Evolutionary conservation across 2,113 vertebrate genomes (phyloP), one percentile per base, ranked within the genome.

Genomic region (Macheiramphus alcinus): DNA sequence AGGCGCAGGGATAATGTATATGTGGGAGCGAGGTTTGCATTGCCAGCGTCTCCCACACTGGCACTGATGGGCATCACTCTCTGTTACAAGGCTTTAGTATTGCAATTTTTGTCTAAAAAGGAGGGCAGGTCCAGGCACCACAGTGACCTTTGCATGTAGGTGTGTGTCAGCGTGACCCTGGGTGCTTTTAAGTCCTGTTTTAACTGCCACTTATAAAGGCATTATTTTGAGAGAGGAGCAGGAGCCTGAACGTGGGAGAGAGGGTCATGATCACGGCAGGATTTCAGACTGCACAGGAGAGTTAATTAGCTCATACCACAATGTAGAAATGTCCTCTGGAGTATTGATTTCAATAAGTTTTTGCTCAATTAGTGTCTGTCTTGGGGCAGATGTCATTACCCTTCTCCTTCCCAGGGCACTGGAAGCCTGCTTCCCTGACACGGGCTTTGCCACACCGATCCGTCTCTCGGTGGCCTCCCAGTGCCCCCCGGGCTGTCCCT

Each of bases 1-100:
- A 8, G 16, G 27, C 1, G 3, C 40, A 14, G 53, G 1, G 5
- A 4, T 1, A 0, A 43, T 0, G 16, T 1, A 1, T 1, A 1
- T 1, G 2, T 3, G 34, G 26, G 25, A 13, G 18, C 3, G 1
- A 62, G 10, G 9, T 17, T 11, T 25, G 36, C 36, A 4, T 6
- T 0, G 0, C 43, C 40, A 7, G 63, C 32, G 2, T 5, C 70
- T 19, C 53, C 43, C 19, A 8, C 1, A 0, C 13, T 14, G 45
- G 47, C 10, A 4, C 66, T 1, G 3, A 1, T 2, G 21, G 66
- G 7, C 20, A 0, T 38, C 12, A 16, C 34, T n/a, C 52, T 25
- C 80, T 27, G 36, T 31, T 14, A 22, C 0, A 0, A 17, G 67
- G 23, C 27, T 55, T 43, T 13, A 29, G 0, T 5, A 2, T 9